Conservation (phyloP, 1,140 invertebrate species). For the Drosophila rhopaloa region DNA sequence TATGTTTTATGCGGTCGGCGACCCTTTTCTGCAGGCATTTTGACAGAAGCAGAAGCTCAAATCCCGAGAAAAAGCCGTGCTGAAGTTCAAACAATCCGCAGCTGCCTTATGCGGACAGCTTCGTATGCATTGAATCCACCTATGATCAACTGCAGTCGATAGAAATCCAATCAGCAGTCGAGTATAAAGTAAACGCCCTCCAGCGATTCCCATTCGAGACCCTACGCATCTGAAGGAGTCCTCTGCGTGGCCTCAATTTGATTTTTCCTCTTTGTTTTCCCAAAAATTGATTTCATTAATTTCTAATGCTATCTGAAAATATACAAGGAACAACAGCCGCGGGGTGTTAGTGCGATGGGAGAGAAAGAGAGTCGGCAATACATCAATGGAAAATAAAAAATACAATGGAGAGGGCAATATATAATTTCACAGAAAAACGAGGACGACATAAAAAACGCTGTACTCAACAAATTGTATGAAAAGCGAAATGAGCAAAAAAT, state of each 20-base stretch:
- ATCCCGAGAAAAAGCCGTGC: conserved; percentile 11
- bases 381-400: conserved; percentile 58
- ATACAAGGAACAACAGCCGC: conserved; percentile 57
- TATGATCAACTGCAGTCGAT: conserved; percentile 33
- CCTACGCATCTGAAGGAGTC: conserved; percentile 21
- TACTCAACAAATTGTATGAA: conserved; percentile 55
- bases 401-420: conserved; percentile 31
- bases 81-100: conserved; percentile 1
- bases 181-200: conserved; percentile 49
- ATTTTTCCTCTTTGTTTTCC: conserved; percentile 35
- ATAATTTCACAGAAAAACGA: conserved; percentile 42
- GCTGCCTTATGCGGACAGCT: neutral
- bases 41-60: conserved; percentile 6
- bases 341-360: conserved; percentile 46
- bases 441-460: conserved; percentile 3
- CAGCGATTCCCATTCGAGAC: conserved; percentile 57
- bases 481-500: conserved; percentile 41
- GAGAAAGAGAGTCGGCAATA: conserved; percentile 10
- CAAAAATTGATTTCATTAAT: conserved; percentile 80
- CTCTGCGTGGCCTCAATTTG: conserved; percentile 4
- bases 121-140: conserved; percentile 16
- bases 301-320: conserved; percentile 78
- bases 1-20: conserved; percentile 66
- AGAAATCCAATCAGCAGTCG: conserved; percentile 39
- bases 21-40: conserved; percentile 43